Conservation (phyloP, 1,140 invertebrate species). For the Drosophila nikananu region DNA sequence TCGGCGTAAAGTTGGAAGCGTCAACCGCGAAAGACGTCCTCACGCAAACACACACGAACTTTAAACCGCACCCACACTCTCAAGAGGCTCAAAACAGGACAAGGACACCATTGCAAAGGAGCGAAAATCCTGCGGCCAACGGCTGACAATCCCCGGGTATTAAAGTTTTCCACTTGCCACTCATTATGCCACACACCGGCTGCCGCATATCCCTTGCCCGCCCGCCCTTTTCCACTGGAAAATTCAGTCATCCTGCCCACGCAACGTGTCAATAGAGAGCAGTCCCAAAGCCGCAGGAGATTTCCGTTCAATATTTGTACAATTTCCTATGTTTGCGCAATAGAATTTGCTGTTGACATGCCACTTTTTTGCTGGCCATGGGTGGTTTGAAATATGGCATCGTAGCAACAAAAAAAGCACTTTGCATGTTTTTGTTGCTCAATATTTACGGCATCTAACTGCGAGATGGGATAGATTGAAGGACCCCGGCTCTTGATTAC, state of each 20-base stretch:
- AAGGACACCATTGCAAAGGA: conserved; percentile 64
- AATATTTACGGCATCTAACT: conserved; percentile 5
- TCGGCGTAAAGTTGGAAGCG: conserved; percentile 76
- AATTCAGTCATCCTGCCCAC: conserved; percentile 23
- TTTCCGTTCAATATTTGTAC: conserved; percentile 82
- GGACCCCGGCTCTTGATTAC: conserved; percentile 49
- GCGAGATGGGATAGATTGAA: conserved; percentile 4
- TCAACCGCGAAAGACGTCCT: conserved; percentile 59
- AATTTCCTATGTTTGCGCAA: conserved; percentile 76
- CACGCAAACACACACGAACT: conserved; percentile 11
- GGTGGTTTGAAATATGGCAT: conserved; percentile 6
- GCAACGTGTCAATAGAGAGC: conserved; percentile 47
- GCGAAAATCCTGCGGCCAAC: conserved; percentile 57
- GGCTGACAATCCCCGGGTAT: conserved; percentile 41
- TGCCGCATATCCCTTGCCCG: neutral
- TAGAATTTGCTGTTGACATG: conserved; percentile 65
- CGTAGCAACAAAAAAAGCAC: neutral
- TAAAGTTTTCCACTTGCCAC: conserved; percentile 53
- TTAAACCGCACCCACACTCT: conserved; percentile 4
- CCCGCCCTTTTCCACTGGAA: conserved; percentile 15
- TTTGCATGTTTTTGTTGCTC: conserved; percentile 43
- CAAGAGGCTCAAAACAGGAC: conserved; percentile 17
- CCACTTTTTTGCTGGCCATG: conserved; percentile 21
- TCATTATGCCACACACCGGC: conserved; percentile 41
- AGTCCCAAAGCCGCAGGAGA: conserved; percentile 66